A percentile compares a stretch with the other conserved stretches of the same genome.
Evolutionary conservation across 2,113 vertebrate species (phyloP).

Genomic region (Naja naja): DNA sequence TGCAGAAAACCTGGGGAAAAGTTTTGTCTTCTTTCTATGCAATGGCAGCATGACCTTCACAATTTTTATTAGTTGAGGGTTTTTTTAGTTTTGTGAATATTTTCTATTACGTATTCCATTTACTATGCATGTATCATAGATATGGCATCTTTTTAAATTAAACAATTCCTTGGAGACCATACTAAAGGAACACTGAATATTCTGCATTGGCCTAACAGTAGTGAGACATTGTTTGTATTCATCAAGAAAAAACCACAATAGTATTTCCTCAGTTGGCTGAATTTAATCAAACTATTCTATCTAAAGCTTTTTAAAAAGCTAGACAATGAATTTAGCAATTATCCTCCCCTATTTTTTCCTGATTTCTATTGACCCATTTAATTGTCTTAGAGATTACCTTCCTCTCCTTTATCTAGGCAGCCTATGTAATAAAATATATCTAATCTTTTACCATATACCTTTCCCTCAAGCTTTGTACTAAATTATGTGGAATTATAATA

Average conservation of each 20-base stretch:
- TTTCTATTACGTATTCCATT: background rate
- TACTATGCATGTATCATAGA: background rate
- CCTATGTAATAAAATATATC: background rate
- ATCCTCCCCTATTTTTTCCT: background rate
- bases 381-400: slow-evolving; percentile 19
- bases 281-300: background rate
- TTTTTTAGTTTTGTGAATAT: background rate
- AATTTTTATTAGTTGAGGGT: background rate
- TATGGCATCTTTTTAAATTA: background rate
- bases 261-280: background rate
- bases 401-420: background rate
- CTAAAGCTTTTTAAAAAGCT: slow-evolving; percentile 1
- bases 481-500: background rate
- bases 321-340: slow-evolving; percentile 24
- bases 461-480: slow-evolving; percentile 25
- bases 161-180: background rate
- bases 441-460: background rate
- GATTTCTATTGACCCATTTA: slow-evolving; percentile 29
- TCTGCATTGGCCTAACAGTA: background rate
- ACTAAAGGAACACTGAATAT: background rate
- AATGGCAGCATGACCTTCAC: background rate
- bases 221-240: background rate
- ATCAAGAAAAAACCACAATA: background rate
- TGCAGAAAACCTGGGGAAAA: background rate
- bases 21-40: background rate